Evolutionary conservation across 2,113 vertebrate genomes (phyloP), one percentile per base, ranked within the genome.

Genomic region (Mesembrinibis cayennensis): DNA sequence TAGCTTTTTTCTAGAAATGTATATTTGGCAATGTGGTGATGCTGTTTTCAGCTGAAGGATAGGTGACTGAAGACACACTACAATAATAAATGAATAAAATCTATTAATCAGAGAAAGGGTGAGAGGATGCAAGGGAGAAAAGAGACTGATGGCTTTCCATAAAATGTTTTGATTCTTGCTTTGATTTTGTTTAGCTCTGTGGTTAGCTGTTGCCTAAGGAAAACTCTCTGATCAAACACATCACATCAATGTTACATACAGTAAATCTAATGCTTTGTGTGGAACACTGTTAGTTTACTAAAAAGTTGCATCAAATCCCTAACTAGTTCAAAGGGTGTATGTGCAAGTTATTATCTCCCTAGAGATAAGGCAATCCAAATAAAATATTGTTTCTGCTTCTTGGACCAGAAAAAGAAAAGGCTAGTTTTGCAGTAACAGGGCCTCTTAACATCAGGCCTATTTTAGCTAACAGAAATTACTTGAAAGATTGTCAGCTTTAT

Each of bases 141-240:
- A 82, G 40, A 79, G 50, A 47, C 26, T 59, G 11, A 89, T 52
- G 56, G 77, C 56, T 89, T 92, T 87, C 80, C 72, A 65, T 61
- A 89, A 89, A 94, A 89, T 59, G 52, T 82, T 95, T 95, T 30
- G 52, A 93, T 95, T 82, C 52, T 59, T 78, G 52, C 77, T 95
- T 95, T 93, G 86, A 93, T 96, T 96, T 97, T 56, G 61, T 90
- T 90, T 92, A 89, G 59, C 65, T 87, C 50, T 91, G 47, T 87
- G 61, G 40, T 90, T 92, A 76, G 80, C 69, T 82, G 36, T 96
- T 96, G 96, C 90, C 97, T 92, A 71, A 92, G 94, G 88, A 94
- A 78, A 97, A 55, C 26, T 86, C 52, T 87, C 69, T 44, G 69
- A 76, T 89, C 0, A 14, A 95, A 93, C 86, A 34, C 55, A 84